Conservation (phyloP, 2,888 invertebrate species). For the Epiblema foenella region DNA sequence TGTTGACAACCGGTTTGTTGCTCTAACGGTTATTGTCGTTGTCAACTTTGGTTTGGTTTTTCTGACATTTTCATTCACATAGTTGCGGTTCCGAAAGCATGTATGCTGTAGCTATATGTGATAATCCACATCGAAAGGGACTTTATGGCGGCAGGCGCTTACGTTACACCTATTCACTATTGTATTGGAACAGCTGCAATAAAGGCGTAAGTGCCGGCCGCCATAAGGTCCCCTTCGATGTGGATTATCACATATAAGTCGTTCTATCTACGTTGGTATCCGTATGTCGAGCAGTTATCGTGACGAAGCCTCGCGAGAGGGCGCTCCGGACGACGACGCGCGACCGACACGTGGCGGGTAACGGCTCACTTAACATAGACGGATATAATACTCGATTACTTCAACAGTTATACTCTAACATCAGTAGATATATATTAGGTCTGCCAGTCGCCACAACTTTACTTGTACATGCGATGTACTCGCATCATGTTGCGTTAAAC, state of each 20-base stretch:
- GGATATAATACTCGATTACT: slow-evolving; percentile 21
- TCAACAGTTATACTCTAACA: slow-evolving; percentile 2
- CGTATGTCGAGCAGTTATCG: too few relatives aligned
- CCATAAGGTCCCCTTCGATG: too few relatives aligned
- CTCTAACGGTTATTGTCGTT: too few relatives aligned
- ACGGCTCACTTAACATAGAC: slow-evolving; percentile 22
- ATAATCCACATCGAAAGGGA: too few relatives aligned
- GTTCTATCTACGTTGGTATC: neutral
- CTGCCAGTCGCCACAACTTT: neutral
- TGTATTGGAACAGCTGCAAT: too few relatives aligned
- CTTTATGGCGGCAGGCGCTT: too few relatives aligned
- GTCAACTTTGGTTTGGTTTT: neutral
- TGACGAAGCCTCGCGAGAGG: neutral
- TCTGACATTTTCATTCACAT: neutral
- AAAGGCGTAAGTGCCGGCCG: too few relatives aligned
- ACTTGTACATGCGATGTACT: too few relatives aligned
- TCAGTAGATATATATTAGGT: neutral
- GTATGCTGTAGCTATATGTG: neutral
- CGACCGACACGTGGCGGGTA: neutral
- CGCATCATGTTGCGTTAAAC: too few relatives aligned
- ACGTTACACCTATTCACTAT: too few relatives aligned
- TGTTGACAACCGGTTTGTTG: too few relatives aligned
- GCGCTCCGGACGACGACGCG: neutral
- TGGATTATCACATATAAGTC: too few relatives aligned
- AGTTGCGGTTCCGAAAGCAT: neutral